These are phyloP conservation scores for Eulithis prunata DNA, from an alignment of 2,888 invertebrate species.

Conservation along the genomic window DNA sequence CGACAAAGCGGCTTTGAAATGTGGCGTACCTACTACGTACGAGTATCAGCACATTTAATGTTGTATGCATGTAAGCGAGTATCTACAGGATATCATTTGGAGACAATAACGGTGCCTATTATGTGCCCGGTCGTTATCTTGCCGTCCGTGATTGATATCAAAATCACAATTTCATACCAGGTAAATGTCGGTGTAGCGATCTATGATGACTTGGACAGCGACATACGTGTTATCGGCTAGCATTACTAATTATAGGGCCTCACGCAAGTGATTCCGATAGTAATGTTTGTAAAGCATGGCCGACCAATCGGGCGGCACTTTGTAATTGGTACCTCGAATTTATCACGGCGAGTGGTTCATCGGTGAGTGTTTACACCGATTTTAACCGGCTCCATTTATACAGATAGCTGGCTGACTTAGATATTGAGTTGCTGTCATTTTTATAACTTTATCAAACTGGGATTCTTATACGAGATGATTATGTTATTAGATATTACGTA, in stretches of 20 bases:
- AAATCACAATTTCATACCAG: conserved; percentile 64
- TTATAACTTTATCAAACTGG: not conserved
- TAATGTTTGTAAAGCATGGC: conserved; percentile 58
- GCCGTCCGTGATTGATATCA: conserved; percentile 60
- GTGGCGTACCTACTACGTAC: conserved; percentile 37
- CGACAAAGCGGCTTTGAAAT: conserved; percentile 48
- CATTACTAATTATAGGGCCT: conserved; percentile 74
- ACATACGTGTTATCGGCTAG: conserved; percentile 60
- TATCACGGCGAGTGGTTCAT: conserved; percentile 46
- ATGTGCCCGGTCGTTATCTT: conserved; percentile 46
- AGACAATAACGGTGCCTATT: conserved; percentile 52
- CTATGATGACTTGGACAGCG: conserved; percentile 61
- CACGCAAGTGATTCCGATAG: conserved; percentile 67
- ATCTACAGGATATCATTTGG: conserved; percentile 45
- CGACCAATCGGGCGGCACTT: conserved; percentile 55
- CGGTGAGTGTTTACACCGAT: conserved; percentile 51
- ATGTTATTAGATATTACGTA: no score
- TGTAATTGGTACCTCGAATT: conserved; percentile 56
- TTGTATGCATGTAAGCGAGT: conserved; percentile 41
- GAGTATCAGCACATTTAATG: conserved; percentile 45
- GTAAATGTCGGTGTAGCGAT: conserved; percentile 64
- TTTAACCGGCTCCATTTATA: conserved; percentile 44
- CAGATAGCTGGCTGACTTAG: conserved; percentile 12
- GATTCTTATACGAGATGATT: not conserved
- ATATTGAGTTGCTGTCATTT: not conserved